A percentile compares a stretch with the other conserved stretches of the same genome.
Evolutionary conservation across 2,113 vertebrate species (phyloP).

Genomic region (Pomatorhinus ruficollis): DNA sequence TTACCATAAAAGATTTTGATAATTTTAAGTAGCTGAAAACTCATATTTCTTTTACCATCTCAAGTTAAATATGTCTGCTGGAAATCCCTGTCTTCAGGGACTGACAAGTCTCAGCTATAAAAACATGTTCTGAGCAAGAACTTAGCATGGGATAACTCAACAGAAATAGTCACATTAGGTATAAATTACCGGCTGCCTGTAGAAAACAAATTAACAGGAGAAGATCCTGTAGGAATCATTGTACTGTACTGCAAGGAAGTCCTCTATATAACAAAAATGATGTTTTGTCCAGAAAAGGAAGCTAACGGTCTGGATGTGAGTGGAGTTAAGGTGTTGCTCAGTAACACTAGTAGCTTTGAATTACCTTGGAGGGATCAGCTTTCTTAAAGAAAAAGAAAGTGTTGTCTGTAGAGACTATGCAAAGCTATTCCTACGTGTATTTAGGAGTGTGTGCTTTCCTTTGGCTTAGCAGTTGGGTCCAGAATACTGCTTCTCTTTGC

Average conservation of each 20-base stretch:
- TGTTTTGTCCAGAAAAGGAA: background rate
- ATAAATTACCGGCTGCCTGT: background rate
- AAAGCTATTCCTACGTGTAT: accelerated
- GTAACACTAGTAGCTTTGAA: background rate
- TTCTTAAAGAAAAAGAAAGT: background rate
- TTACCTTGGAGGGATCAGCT: background rate
- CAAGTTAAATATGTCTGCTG: background rate
- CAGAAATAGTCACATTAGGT: background rate
- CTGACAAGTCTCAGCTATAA: background rate
- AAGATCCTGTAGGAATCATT: background rate
- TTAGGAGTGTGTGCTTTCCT: background rate
- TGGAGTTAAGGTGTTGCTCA: background rate
- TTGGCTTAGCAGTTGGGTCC: background rate
- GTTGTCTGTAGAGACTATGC: background rate
- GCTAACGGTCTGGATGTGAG: background rate
- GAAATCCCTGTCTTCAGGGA: background rate
- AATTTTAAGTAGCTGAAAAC: background rate
- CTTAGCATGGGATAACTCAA: background rate
- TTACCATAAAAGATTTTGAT: background rate
- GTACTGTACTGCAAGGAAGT: background rate
- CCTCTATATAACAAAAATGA: background rate
- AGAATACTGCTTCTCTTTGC: background rate
- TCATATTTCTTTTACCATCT: background rate
- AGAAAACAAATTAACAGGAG: background rate
- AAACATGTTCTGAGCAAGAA: background rate